phyloP scores from a whole-genome alignment of 2,888 invertebrate genomes.

The Acleris sparsana region DNA sequence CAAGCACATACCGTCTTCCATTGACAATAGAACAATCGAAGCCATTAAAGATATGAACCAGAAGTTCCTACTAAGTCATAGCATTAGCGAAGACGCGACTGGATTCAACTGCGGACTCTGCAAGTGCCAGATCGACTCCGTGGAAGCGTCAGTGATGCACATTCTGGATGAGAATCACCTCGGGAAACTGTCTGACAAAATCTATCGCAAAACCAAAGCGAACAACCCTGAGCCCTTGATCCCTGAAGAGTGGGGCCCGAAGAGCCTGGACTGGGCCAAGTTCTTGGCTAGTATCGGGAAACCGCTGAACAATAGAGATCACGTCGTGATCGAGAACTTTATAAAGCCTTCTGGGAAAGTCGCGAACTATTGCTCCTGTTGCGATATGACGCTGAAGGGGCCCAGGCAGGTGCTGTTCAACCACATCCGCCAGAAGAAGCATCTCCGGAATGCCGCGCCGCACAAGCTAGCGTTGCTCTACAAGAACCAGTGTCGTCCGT shows the following conservation, averaged over 20 bases:
- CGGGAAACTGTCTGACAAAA: slow-evolving; percentile 67
- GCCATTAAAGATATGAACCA: slow-evolving; percentile 70
- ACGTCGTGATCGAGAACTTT: slow-evolving; percentile 76
- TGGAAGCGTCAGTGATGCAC: slow-evolving; percentile 64
- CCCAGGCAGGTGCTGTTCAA: slow-evolving; percentile 76
- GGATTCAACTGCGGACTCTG: slow-evolving; percentile 64
- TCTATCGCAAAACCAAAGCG: slow-evolving; percentile 64
- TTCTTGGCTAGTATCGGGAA: slow-evolving; percentile 75
- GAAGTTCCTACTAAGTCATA: slow-evolving; percentile 65
- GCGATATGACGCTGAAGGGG: slow-evolving; percentile 76
- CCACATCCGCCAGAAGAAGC: slow-evolving; percentile 78
- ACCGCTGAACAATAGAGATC: slow-evolving; percentile 67
- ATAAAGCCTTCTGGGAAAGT: slow-evolving; percentile 75
- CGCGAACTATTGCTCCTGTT: slow-evolving; percentile 72
- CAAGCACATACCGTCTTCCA: slow-evolving; percentile 63
- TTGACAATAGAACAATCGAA: slow-evolving; percentile 59
- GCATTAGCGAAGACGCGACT: slow-evolving; percentile 52
- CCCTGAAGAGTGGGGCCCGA: slow-evolving; percentile 77
- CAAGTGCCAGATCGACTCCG: slow-evolving; percentile 55
- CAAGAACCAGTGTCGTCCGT: slow-evolving; percentile 71
- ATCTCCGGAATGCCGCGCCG: slow-evolving; percentile 74
- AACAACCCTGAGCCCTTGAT: slow-evolving; percentile 63
- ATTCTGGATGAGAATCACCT: slow-evolving; percentile 74
- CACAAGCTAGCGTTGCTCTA: slow-evolving; percentile 66
- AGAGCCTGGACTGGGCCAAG: slow-evolving; percentile 75